A percentile compares a stretch with the other conserved stretches of the same genome.
phyloP scores from a whole-genome alignment of 2,888 invertebrate species.

The Ochropacha duplaris region DNA sequence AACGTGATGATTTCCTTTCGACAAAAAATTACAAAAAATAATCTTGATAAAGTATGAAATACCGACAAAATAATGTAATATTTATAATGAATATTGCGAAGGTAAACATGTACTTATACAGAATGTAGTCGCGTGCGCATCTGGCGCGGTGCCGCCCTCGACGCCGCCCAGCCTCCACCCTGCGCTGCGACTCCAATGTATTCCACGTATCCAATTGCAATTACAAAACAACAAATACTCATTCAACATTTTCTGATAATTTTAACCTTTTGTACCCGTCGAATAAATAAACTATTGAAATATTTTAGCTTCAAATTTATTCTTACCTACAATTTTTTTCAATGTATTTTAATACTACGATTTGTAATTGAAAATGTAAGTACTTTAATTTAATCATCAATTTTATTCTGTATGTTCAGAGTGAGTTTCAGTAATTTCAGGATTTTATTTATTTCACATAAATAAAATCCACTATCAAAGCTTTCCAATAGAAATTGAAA shows the following conservation, averaged over 20 bases:
- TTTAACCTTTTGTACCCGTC: conserved; percentile 24
- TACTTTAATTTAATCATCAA: too few relatives aligned
- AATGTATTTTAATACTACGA: neutral
- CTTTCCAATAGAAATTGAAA: too few relatives aligned
- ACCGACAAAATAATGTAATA: neutral
- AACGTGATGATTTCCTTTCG: too few relatives aligned
- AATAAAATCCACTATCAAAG: too few relatives aligned
- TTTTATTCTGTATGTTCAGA: too few relatives aligned
- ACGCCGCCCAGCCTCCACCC: conserved; percentile 55
- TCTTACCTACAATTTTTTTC: neutral
- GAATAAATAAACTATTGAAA: neutral
- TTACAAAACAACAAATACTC: conserved; percentile 42
- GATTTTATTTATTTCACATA: too few relatives aligned
- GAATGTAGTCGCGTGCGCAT: conserved; percentile 62
- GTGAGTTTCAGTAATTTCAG: too few relatives aligned
- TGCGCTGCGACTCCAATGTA: conserved; percentile 26
- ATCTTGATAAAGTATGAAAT: neutral
- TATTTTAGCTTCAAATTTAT: neutral
- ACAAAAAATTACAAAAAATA: neutral
- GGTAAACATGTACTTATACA: conserved; percentile 2
- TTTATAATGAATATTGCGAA: neutral
- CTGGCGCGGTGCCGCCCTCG: conserved; percentile 53
- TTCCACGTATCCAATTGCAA: conserved; percentile 44
- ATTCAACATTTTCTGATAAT: conserved; percentile 34
- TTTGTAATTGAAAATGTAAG: neutral